Evolutionary conservation across 2,888 invertebrate genomes (phyloP).

Genomic region (Actias luna): DNA sequence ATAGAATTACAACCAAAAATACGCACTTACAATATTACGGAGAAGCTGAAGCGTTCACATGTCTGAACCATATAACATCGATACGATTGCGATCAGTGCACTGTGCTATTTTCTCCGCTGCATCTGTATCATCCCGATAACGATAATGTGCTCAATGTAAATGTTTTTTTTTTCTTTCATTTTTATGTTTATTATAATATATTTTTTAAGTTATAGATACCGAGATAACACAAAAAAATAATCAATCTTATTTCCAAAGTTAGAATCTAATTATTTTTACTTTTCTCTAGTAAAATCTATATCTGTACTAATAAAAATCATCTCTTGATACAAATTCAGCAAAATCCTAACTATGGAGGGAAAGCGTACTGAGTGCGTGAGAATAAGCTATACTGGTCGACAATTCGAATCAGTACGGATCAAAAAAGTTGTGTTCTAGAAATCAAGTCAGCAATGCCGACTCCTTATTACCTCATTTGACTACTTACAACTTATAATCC

Average conservation of each 20-base stretch:
- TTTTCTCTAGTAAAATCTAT: no score
- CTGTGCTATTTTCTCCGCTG: not conserved
- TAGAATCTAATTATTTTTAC: no score
- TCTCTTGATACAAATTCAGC: no score
- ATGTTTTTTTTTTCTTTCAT: no score
- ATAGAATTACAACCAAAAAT: conserved; percentile 8
- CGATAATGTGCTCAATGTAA: no score
- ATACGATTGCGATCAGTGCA: not conserved
- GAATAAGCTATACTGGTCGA: not conserved
- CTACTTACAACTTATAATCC: not conserved
- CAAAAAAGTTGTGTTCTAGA: not conserved
- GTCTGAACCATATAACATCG: not conserved
- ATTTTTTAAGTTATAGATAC: no score
- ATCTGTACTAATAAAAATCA: no score
- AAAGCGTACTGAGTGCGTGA: not conserved
- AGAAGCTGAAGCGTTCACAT: not conserved
- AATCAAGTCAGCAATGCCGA: not conserved
- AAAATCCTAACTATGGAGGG: not conserved
- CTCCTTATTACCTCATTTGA: no score
- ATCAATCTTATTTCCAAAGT: no score
- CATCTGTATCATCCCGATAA: not conserved
- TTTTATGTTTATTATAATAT: no score
- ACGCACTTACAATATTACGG: not conserved
- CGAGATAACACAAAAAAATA: no score
- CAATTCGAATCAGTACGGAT: not conserved